Percentiles rank a stretch among this genome's conserved stretches.
phyloP scores from a whole-genome alignment of 2,113 vertebrate species.

The Ptychochromis oligacanthus region DNA sequence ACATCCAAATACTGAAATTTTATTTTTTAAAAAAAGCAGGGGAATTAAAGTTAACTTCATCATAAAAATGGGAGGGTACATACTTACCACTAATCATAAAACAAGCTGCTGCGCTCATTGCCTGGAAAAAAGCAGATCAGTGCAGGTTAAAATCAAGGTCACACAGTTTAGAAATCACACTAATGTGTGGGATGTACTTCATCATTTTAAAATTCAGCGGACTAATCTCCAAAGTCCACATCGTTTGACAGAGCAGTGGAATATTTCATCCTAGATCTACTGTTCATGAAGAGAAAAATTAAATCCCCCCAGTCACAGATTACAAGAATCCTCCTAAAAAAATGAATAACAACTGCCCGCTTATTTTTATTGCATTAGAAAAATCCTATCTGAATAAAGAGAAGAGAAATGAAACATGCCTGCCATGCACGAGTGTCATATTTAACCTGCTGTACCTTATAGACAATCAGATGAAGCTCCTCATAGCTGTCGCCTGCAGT shows the following conservation, averaged over 20 bases:
- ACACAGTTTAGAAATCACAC: constrained; percentile 36
- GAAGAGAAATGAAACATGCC: not conserved
- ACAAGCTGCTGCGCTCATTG: constrained; percentile 97
- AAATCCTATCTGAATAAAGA: not conserved
- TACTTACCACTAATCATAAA: constrained; percentile 96
- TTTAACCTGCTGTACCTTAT: constrained; percentile 85
- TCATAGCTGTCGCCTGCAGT: constrained; percentile 88
- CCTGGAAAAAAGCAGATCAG: constrained; percentile 79
- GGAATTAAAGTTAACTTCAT: not conserved
- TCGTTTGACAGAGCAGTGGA: constrained; percentile 26
- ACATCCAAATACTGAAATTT: not conserved
- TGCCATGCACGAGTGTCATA: not conserved
- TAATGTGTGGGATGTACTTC: constrained; percentile 26
- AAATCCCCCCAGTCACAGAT: constrained; percentile 49
- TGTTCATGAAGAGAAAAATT: constrained; percentile 14
- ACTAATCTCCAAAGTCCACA: constrained; percentile 61
- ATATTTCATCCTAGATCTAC: constrained; percentile 29
- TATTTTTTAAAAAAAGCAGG: not conserved
- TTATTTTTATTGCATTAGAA: constrained; percentile 5
- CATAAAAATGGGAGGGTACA: not conserved
- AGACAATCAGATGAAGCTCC: constrained; percentile 97
- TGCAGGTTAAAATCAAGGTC: constrained; percentile 39
- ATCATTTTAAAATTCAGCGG: constrained; percentile 57
- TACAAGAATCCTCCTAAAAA: constrained; percentile 44
- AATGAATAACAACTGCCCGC: not conserved